These are phyloP conservation scores for Malachius bipustulatus DNA, from an alignment of 2,888 invertebrate genomes.

Conservation along the genomic window DNA sequence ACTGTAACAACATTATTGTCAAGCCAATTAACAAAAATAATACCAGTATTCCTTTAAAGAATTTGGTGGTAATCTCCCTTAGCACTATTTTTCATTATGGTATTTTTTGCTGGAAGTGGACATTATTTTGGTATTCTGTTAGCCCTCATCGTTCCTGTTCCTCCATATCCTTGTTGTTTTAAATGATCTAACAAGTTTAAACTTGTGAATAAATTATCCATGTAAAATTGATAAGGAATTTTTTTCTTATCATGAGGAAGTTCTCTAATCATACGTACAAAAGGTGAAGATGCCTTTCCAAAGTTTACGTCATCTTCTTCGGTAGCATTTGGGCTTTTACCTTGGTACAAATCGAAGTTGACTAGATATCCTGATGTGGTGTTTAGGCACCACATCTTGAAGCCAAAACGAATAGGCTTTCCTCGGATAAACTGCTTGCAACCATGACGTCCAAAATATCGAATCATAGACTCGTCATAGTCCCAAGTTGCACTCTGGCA, in stretches of 20 bases:
- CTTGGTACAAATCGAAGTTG: constrained; percentile 18
- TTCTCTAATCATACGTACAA: constrained; percentile 21
- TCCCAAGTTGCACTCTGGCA: constrained; percentile 20
- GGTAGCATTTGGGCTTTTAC: constrained; percentile 11
- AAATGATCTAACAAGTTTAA: constrained; percentile 4
- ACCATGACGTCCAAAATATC: constrained; percentile 23
- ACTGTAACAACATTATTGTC: constrained; percentile 5
- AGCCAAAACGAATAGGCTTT: constrained; percentile 16
- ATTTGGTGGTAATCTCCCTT: constrained; percentile 7
- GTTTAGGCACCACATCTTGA: constrained; percentile 16
- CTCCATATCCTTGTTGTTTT: constrained; percentile 8
- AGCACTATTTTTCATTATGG: constrained; percentile 4
- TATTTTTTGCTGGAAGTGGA: constrained; percentile 13
- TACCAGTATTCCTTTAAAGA: not conserved
- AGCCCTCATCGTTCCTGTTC: constrained; percentile 18
- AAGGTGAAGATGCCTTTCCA: constrained; percentile 14
- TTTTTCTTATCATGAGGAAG: constrained; percentile 6
- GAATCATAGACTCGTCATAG: constrained; percentile 26
- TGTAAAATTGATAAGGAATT: constrained; percentile 8
- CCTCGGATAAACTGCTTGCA: constrained; percentile 25
- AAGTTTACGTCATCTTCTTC: too few species aligned
- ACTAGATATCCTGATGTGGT: constrained; percentile 19
- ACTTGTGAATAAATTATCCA: constrained; percentile 6
- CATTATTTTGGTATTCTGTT: constrained; percentile 17
- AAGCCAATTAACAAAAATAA: constrained; percentile 6